These are phyloP conservation scores for Alviniconcha marisindica DNA, from an alignment of 1,140 invertebrate genomes.

Conservation along the genomic window DNA sequence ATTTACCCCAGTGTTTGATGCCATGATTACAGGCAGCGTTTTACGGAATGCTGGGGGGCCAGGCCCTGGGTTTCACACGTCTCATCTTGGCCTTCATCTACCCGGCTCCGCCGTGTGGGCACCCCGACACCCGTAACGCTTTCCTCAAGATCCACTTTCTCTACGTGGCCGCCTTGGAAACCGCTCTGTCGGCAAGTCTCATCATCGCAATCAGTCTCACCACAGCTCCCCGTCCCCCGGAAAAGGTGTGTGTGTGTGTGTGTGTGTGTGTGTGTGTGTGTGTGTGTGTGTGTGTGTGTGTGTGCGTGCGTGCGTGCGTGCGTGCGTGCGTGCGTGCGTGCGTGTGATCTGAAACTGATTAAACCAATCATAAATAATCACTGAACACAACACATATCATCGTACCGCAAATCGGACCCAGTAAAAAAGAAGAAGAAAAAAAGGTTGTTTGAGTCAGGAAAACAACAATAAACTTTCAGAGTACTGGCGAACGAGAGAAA, in stretches of 20 bases:
- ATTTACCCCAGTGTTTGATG: not conserved
- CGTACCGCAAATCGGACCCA: too few species aligned
- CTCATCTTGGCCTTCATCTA: slow-evolving; percentile 51
- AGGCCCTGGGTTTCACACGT: slow-evolving; percentile 73
- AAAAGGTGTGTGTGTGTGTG: slow-evolving; percentile 32
- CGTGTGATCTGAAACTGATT: too few species aligned
- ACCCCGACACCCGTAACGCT: slow-evolving; percentile 40
- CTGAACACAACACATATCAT: too few species aligned
- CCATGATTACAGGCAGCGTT: slow-evolving; percentile 75
- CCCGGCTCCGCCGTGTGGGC: slow-evolving; percentile 51
- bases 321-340: not conserved
- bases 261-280: too few species aligned
- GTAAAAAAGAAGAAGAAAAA: too few species aligned
- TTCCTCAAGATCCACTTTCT: slow-evolving; percentile 54
- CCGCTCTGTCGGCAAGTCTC: slow-evolving; percentile 37
- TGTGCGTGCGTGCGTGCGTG: too few species aligned
- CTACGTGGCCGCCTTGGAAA: slow-evolving; percentile 49
- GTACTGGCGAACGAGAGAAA: too few species aligned
- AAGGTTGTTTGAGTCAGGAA: not conserved
- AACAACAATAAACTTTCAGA: not conserved
- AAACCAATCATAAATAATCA: too few species aligned
- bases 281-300: too few species aligned
- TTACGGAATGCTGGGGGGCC: slow-evolving; percentile 76
- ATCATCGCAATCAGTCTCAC: slow-evolving; percentile 42
- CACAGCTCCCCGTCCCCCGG: slow-evolving; percentile 35